Evolutionary conservation across 2,113 vertebrate species (phyloP), one percentile per base, ranked within the genome.

Genomic region (Chionomys nivalis): DNA sequence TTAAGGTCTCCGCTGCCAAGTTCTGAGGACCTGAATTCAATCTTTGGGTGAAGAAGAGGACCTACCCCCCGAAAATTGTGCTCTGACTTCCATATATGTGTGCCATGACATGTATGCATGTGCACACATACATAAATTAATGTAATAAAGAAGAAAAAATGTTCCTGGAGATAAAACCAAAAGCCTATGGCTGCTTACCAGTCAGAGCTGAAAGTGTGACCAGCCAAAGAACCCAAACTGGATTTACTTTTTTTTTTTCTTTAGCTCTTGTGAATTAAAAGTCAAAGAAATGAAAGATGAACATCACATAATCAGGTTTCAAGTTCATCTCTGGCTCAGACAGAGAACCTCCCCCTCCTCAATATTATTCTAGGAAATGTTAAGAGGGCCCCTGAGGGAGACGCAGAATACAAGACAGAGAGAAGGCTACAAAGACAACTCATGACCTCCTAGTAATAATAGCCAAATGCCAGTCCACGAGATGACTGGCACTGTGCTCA

Each of bases 151-250:
- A 63, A 85, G 42, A 39, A 83, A 85, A 44, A 17, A 33, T 47
- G 26, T 66, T 86, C 39, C n/a, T 82, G 23, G 21, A n/a, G 36
- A 82, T 28, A 82, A 89, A 92, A 76, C 49, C 23, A 78, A 85
- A 94, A 94, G 31, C 86, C 58, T 61, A 82, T 73, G 44, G 63
- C 36, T 28, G 10, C 55, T 91, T 68, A 47, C 52, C 16, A 70
- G n/a, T 28, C 19, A 70, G 79, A 93, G 78, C 82, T 96, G 93
- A 94, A 96, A 92, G 93, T 72, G 49, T 24, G 11, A 65, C 55
- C 58, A 16, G 87, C 89, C 72, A 55, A 77, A 58, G 65, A 92
- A 58, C 72, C 31, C 24, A 70, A 26, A n/a, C 49, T 24, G 58
- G 42, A 86, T 63, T 94, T 90, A 55, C 49, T 76, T 42, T 10